Evolutionary conservation across 2,113 vertebrate species (phyloP).

Genomic region (Trichechus manatus): DNA sequence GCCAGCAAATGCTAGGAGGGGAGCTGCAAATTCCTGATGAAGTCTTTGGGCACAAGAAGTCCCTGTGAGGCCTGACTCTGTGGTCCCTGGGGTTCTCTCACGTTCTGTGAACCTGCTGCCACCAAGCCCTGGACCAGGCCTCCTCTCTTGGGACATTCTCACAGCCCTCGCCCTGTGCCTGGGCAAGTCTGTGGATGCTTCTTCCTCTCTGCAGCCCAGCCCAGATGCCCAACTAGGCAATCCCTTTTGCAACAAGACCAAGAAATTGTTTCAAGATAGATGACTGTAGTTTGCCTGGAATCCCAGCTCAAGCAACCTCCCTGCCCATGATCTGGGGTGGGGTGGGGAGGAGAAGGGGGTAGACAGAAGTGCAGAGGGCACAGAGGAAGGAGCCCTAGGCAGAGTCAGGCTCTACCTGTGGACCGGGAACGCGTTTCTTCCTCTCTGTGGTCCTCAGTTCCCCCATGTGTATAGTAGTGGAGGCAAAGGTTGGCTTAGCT

Average conservation of each 20-base stretch:
- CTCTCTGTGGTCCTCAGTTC: not conserved
- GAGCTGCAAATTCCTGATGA: not conserved
- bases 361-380: not conserved
- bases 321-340: not conserved
- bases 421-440: not conserved
- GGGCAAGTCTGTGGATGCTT: not conserved
- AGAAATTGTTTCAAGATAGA: not conserved
- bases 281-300: not conserved
- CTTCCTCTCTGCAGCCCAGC: not conserved
- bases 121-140: not conserved
- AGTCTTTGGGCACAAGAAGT: conserved; percentile 10
- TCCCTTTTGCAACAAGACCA: not conserved
- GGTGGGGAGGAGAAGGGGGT: not conserved
- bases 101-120: not conserved
- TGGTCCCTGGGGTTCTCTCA: not conserved
- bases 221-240: not conserved
- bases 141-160: not conserved
- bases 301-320: not conserved
- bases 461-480: not conserved
- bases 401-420: not conserved
- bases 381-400: not conserved
- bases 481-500: not conserved
- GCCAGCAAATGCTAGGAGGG: not conserved
- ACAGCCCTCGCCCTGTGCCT: not conserved
- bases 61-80: not conserved